phyloP scores from a whole-genome alignment of 2,113 vertebrate genomes.

The Nestor notabilis region DNA sequence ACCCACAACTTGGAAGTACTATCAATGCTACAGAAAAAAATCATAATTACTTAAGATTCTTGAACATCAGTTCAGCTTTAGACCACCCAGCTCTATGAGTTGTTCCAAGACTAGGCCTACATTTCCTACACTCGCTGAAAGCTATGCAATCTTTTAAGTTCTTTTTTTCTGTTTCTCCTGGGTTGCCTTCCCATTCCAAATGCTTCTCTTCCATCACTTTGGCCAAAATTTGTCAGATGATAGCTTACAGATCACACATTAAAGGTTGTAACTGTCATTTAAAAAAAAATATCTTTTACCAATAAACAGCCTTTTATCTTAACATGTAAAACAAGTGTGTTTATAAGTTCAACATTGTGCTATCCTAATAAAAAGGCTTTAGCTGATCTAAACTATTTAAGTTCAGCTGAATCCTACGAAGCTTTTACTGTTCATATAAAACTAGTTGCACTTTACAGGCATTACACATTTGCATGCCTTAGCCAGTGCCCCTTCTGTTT shows the following conservation, averaged over 20 bases:
- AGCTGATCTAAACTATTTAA: constrained; percentile 18
- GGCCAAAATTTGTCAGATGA: neutral
- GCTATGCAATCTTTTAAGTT: neutral
- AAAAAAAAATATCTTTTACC: neutral
- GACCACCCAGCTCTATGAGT: neutral
- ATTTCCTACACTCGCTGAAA: constrained; percentile 1
- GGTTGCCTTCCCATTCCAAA: neutral
- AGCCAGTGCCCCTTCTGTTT: neutral
- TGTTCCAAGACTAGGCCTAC: neutral
- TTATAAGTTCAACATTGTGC: constrained; percentile 21
- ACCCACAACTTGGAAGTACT: neutral
- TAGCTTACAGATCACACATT: constrained; percentile 18
- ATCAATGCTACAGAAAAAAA: neutral
- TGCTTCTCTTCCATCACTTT: neutral
- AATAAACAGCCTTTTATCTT: constrained; percentile 42
- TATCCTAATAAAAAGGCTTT: constrained; percentile 19
- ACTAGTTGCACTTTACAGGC: neutral
- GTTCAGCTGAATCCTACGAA: neutral
- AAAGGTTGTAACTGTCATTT: neutral
- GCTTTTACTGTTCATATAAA: constrained; percentile 28
- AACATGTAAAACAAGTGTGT: constrained; percentile 4
- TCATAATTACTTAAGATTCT: neutral
- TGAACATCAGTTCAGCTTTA: neutral
- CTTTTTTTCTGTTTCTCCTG: neutral
- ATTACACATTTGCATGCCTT: neutral